Conservation (phyloP, 2,113 vertebrate genomes). For the Pluvianellus socialis region DNA sequence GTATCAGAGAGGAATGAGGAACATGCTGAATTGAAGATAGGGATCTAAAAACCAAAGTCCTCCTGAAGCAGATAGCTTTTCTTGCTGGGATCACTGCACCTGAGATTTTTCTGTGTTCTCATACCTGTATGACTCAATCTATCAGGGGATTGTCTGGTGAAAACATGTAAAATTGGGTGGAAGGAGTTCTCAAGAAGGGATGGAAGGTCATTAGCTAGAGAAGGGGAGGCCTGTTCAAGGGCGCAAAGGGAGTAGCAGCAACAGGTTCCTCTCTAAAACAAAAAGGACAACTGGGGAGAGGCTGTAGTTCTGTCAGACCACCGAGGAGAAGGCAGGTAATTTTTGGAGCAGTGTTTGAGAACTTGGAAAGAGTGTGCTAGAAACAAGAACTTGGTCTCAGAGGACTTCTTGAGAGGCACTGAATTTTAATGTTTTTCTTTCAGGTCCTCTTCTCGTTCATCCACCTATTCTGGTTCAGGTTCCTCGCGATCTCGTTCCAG, state of each 20-base stretch:
- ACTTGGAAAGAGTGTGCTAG: background rate
- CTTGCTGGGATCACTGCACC: conserved; percentile 39
- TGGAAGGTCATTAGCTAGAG: background rate
- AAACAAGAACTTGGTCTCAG: background rate
- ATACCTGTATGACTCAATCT: background rate
- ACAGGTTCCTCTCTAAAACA: background rate
- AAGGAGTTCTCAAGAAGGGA: background rate
- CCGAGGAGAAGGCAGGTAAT: accelerated
- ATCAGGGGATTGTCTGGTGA: background rate
- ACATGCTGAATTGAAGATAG: background rate
- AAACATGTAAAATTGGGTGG: background rate
- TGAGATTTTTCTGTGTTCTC: background rate
- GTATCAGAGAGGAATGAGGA: conserved; percentile 39
- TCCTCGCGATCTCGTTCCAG: conserved; percentile 85
- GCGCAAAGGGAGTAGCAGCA: background rate
- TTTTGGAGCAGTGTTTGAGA: background rate
- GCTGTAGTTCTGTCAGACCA: background rate
- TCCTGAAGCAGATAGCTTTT: conserved; percentile 3
- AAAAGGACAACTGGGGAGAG: background rate
- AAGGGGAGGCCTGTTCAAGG: background rate
- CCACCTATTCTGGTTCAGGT: conserved; percentile 92
- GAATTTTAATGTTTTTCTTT: background rate
- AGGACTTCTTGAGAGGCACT: background rate
- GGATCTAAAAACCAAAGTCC: background rate
- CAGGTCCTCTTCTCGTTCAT: conserved; percentile 95